A percentile compares a stretch with the other conserved stretches of the same genome.
phyloP scores from a whole-genome alignment of 2,888 invertebrate genomes.

The Cylindroiulus punctatus region DNA sequence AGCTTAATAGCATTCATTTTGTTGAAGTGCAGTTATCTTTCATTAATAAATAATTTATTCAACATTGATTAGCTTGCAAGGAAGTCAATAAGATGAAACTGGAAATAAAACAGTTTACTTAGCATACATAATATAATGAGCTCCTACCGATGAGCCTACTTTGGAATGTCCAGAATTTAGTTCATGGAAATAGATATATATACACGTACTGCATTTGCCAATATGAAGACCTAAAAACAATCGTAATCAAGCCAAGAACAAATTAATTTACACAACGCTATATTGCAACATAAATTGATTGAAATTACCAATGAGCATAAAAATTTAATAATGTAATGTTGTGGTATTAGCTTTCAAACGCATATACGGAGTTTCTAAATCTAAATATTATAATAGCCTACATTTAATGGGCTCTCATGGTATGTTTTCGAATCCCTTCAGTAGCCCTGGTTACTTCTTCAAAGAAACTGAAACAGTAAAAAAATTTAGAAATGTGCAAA shows the following conservation, averaged over 20 bases:
- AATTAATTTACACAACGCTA: neutral
- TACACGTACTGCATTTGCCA: neutral
- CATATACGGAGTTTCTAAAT: neutral
- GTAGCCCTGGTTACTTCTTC: constrained; percentile 79
- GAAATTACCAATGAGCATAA: neutral
- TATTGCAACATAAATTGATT: neutral
- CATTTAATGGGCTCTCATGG: neutral
- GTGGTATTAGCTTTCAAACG: neutral
- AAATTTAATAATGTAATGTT: neutral
- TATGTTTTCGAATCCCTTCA: constrained; percentile 54
- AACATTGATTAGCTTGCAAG: neutral
- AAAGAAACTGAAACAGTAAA: constrained; percentile 69
- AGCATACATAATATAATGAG: too few relatives aligned
- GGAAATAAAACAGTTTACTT: neutral
- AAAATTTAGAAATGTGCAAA: neutral
- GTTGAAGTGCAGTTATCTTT: neutral
- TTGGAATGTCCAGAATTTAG: neutral
- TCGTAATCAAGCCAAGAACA: neutral
- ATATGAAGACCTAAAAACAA: neutral
- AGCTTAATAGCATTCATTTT: neutral
- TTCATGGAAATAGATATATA: neutral
- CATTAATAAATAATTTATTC: neutral
- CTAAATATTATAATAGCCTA: neutral
- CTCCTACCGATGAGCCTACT: neutral
- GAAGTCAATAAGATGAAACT: neutral